Evolutionary conservation across 1,140 invertebrate genomes (phyloP).

Genomic region (Hormaphis cornu): DNA sequence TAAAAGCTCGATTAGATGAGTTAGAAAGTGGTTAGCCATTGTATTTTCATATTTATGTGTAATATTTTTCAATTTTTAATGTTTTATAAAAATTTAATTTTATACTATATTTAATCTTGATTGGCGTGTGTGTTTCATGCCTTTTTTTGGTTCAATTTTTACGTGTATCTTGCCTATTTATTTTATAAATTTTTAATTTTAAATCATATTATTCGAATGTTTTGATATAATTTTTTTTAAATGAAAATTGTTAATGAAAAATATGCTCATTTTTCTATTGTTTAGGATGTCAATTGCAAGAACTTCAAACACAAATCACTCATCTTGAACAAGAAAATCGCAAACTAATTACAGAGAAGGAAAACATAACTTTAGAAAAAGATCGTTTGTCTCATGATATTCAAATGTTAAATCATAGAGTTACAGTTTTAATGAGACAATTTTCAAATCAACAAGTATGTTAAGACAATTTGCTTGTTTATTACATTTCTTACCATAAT

Average conservation of each 20-base stretch:
- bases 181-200: not conserved
- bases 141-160: too few relatives aligned
- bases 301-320: not conserved
- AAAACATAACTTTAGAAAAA: constrained; percentile 54
- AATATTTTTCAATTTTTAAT: too few relatives aligned
- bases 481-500: not conserved
- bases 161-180: too few relatives aligned
- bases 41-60: too few relatives aligned
- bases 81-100: too few relatives aligned
- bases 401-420: constrained; percentile 62
- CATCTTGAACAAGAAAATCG: constrained; percentile 16
- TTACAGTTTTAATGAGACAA: constrained; percentile 68
- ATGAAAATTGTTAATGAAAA: too few relatives aligned
- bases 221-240: not conserved
- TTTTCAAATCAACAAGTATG: constrained; percentile 46
- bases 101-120: too few relatives aligned
- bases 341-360: constrained; percentile 49
- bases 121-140: too few relatives aligned
- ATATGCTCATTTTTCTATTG: too few relatives aligned
- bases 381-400: constrained; percentile 55
- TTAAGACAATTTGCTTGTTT: not conserved
- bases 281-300: not conserved
- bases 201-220: not conserved
- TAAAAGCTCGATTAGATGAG: not conserved
- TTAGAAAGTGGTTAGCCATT: not conserved